A percentile compares a stretch with the other conserved stretches of the same genome.
phyloP scores from a whole-genome alignment of 1,140 invertebrate genomes.

The Chrysoperla carnea region DNA sequence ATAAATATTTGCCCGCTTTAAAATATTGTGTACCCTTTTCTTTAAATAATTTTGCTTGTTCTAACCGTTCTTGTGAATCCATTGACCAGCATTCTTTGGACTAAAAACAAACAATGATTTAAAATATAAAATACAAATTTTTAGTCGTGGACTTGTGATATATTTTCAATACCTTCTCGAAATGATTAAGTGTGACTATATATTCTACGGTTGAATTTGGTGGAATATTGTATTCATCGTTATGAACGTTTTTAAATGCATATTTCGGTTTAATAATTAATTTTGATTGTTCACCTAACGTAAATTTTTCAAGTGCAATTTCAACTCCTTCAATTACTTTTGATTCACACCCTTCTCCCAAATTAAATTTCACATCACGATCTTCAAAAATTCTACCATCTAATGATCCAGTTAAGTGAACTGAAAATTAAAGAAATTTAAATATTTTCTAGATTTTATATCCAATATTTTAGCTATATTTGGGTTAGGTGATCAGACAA shows the following conservation, averaged over 20 bases:
- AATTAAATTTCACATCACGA: conserved; percentile 57
- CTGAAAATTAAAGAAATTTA: conserved; percentile 26
- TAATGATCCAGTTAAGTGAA: conserved; percentile 59
- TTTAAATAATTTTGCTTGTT: conserved; percentile 67
- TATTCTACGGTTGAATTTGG: conserved; percentile 66
- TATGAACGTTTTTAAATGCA: conserved; percentile 63
- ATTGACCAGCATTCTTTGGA: conserved; percentile 65
- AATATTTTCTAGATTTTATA: no score
- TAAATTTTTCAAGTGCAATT: conserved; percentile 66
- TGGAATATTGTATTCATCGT: conserved; percentile 55
- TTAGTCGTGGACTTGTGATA: no score
- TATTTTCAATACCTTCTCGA: conserved; percentile 49
- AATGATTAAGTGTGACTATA: conserved; percentile 59
- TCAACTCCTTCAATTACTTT: conserved; percentile 74
- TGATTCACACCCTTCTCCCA: conserved; percentile 70
- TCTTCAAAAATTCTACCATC: conserved; percentile 53
- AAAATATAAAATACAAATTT: no score
- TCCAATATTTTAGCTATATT: no score
- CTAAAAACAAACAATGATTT: conserved; percentile 24
- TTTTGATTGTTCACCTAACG: conserved; percentile 58
- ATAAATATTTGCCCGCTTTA: conserved; percentile 52
- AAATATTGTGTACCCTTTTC: conserved; percentile 86
- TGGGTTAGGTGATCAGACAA: no score
- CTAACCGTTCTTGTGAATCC: conserved; percentile 57
- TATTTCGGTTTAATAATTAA: conserved; percentile 62